A percentile compares a stretch with the other conserved stretches of the same genome.
Evolutionary conservation across 2,888 invertebrate genomes (phyloP).

Genomic region (Morinoia aosen): DNA sequence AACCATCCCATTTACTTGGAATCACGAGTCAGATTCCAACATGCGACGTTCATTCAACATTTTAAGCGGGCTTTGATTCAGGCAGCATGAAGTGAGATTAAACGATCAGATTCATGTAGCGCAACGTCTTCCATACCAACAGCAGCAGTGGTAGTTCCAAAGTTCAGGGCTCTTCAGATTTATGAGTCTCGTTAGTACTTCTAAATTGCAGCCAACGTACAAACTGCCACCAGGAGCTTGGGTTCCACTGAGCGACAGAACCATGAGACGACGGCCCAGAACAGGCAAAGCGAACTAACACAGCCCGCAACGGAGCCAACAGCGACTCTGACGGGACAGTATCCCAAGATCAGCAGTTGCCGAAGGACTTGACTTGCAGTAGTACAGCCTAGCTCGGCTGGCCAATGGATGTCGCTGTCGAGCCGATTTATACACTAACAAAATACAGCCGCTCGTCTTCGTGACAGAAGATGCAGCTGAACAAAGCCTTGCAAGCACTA

Average conservation of each 20-base stretch:
- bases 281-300: background rate
- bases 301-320: slow-evolving; percentile 1
- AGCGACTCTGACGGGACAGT: background rate
- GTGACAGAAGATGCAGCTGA: slow-evolving; percentile 21
- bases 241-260: background rate
- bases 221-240: slow-evolving; percentile 11
- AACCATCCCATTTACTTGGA: background rate
- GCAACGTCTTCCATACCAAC: slow-evolving; percentile 24
- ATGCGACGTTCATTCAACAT: background rate
- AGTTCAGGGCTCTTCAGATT: slow-evolving; percentile 40
- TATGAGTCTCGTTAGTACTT: slow-evolving; percentile 51
- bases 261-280: background rate
- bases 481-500: slow-evolving; percentile 15
- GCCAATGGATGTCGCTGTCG: slow-evolving; percentile 42
- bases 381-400: slow-evolving; percentile 10
- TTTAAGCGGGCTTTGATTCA: background rate
- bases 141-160: slow-evolving; percentile 36
- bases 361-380: slow-evolving; percentile 18
- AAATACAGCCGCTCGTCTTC: slow-evolving; percentile 38
- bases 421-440: slow-evolving; percentile 48
- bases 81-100: slow-evolving; percentile 27
- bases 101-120: slow-evolving; percentile 42
- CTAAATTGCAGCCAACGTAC: slow-evolving; percentile 40
- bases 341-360: background rate
- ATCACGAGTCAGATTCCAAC: background rate